Base-by-base conservation (phyloP, 2,888 invertebrate species). In the Kuschelorhynchus macadamiae region DNA sequence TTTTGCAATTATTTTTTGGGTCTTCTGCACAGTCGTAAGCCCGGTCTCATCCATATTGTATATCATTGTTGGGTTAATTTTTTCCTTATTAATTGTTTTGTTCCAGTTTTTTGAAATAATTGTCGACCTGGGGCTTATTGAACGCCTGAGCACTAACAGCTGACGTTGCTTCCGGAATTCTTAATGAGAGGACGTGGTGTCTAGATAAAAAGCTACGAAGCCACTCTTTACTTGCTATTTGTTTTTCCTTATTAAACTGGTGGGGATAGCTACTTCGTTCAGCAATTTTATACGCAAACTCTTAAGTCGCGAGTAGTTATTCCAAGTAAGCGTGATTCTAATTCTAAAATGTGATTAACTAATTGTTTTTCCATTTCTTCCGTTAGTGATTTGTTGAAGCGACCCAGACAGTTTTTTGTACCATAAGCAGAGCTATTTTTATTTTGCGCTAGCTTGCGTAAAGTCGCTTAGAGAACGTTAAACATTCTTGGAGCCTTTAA, bases 111-210 rank as follows among this genome's bases (percentile, higher is more conserved):
- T 4, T 53, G 21, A 63, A 67, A 21, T 12, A 67, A 8, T 67
- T 63, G 36, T n/a, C 4, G 8, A 65, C 47, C 17, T 60, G 49
- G 1, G 50, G 60, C 21, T 41, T 59, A 16, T 65, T 65, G 20
- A 61, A 61, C 0, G 61, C 61, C 18, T 50, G 50, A 9, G 33
- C 61, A 25, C 50, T 1, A 2, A 41, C 61, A 1, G 39, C 14
- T 17, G 61, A 61, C 1, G 61, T 61, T 1, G 61, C 61, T 52
- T 61, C 61, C 1, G 50, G 61, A 1, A 50, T n/a, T 41, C 53
- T 2, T 11, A 62, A 14, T 12, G 62, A 62, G 9, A 62, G 39
- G n/a, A 11, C 9, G 2, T 18, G 20, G 30, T 62, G 1, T 0
- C 62, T 14, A 2, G 18, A 20, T 9, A 50, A 12, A 52, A 61